Evolutionary conservation across 1,140 invertebrate species (phyloP).

Genomic region (Ceratina australensis): DNA sequence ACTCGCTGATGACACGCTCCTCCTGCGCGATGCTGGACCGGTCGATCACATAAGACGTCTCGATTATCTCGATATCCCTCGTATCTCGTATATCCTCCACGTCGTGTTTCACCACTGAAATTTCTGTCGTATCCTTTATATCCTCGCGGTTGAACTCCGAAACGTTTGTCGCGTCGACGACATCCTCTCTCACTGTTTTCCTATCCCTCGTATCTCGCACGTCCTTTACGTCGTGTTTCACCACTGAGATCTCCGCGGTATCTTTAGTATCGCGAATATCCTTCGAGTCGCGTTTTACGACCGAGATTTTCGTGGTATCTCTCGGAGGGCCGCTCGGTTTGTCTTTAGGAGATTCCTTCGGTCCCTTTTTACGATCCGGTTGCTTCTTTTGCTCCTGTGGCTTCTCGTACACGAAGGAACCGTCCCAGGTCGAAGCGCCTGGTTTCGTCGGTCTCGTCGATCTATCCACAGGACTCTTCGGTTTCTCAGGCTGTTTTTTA

Average conservation of each 20-base stretch:
- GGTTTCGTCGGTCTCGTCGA: slow-evolving; percentile 63
- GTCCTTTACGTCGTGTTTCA: background rate
- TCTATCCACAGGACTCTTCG: slow-evolving; percentile 17
- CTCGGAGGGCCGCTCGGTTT: slow-evolving; percentile 5
- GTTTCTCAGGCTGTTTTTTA: background rate
- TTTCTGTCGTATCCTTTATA: background rate
- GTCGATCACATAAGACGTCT: slow-evolving; percentile 69
- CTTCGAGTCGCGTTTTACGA: slow-evolving; percentile 40
- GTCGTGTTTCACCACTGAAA: slow-evolving; percentile 12
- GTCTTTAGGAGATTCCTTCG: background rate
- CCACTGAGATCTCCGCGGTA: background rate
- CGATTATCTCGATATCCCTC: slow-evolving; percentile 60
- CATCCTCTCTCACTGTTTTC: slow-evolving; percentile 1
- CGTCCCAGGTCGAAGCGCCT: slow-evolving; percentile 80
- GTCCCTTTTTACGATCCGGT: background rate
- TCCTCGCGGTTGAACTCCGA: no score
- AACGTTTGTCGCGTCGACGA: no score
- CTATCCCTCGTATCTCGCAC: slow-evolving; percentile 61
- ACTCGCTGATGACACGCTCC: slow-evolving; percentile 64
- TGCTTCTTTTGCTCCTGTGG: slow-evolving; percentile 41
- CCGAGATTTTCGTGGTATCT: background rate
- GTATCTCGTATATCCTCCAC: slow-evolving; percentile 43
- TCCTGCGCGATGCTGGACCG: slow-evolving; percentile 64
- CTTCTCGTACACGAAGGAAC: slow-evolving; percentile 76
- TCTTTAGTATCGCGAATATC: slow-evolving; percentile 57